A percentile compares a stretch with the other conserved stretches of the same genome.
phyloP scores from a whole-genome alignment of 2,888 invertebrate genomes.

The Syrista parreyssii region DNA sequence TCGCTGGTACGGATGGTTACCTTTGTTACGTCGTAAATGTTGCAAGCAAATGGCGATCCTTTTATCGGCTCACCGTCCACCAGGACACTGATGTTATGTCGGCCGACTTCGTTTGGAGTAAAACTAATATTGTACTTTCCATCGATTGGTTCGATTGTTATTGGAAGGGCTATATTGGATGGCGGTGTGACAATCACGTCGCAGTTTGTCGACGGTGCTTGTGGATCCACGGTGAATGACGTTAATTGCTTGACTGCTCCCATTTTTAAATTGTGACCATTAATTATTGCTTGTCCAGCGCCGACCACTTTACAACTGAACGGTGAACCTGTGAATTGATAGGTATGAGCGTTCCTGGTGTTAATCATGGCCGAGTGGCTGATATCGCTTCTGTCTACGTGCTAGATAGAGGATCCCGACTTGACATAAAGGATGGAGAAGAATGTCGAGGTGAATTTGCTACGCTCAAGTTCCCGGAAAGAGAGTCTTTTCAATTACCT shows the following conservation, averaged over 20 bases:
- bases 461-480: background rate
- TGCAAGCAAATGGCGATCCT: constrained; percentile 93
- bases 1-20: constrained; percentile 62
- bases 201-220: constrained; percentile 58
- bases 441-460: background rate
- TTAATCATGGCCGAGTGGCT: background rate
- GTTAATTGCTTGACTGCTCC: constrained; percentile 77
- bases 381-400: background rate
- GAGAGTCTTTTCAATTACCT: constrained; percentile 59
- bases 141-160: constrained; percentile 75
- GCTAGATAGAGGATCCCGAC: background rate
- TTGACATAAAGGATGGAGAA: background rate
- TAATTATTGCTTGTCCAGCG: constrained; percentile 73
- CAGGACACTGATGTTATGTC: constrained; percentile 85
- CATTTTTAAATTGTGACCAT: constrained; percentile 77
- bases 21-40: constrained; percentile 91
- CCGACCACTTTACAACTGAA: constrained; percentile 88
- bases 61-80: constrained; percentile 87
- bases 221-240: constrained; percentile 71
- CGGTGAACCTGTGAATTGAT: constrained; percentile 80
- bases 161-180: constrained; percentile 82
- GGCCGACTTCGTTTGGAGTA: constrained; percentile 86
- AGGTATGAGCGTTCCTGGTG: background rate
- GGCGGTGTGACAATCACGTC: constrained; percentile 80
- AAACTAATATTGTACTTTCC: constrained; percentile 82